Evolutionary conservation across 2,797 vertebrate species (phyloP), one percentile per base, ranked within the genome.

Genomic region (Pempheris klunzingeri): DNA sequence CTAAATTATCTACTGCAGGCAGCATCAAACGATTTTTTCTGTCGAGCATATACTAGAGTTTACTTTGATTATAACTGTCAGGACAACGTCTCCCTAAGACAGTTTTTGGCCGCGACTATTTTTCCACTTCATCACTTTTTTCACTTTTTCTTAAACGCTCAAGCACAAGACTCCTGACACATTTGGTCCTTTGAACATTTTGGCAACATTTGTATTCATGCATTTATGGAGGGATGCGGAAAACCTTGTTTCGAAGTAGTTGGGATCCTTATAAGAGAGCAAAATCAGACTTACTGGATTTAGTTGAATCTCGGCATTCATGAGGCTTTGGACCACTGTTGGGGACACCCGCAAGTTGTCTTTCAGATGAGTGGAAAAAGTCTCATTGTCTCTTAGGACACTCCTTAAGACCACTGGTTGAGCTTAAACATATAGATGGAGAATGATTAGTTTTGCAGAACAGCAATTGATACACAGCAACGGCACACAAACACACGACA

Each of bases 361-460:
- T 43, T 44, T 84, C 76, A 96, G 87, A 81, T 93, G 90, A 11
- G 78, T 49, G 4, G 92, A 92, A 84, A 95, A 94, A 2, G 86
- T 94, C 87, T 96, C 93, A 7, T 92, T 73, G 66, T 93, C 91
- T 76, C 71, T 86, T 28, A 96, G 87, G 59, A 95, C 18, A 18
- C 44, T 92, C 74, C 74, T 84, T 15, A 95, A 84, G 38, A 81
- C 77, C 74, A 94, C 73, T 3, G 90, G 71, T 76, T 86, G 90
- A 87, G 75, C 93, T 95, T 54, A 11, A 82, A 82, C n/a, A 89
- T 12, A 79, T 70, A 82, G 20, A 74, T 3, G n/a, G 22, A 60
- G 38, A 72, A 55, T 43, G 4, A 22, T 78, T 47, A 70, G 22
- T 34, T 70, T 47, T 28, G 26, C 39, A 47, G 22, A 57, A 38